Base-by-base conservation (phyloP, 2,113 vertebrate genomes). In the Cervus canadensis region DNA sequence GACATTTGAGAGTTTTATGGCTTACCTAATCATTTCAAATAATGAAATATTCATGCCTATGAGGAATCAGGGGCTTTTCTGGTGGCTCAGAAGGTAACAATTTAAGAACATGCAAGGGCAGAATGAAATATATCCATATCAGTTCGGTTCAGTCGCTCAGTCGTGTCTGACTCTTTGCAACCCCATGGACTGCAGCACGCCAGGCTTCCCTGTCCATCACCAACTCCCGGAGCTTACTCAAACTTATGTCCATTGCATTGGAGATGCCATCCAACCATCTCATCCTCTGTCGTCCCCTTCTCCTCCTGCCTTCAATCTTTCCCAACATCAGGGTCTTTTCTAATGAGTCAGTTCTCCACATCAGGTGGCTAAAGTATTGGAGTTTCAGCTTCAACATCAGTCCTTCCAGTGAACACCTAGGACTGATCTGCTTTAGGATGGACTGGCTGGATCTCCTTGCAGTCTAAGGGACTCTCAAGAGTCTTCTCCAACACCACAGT, bases 151-250 rank as follows among this genome's bases (percentile, higher is more conserved):
- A 67, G 33, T 67, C 1, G 0, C 33, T 67, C 33, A 67, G 64
- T 36, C 2, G 4, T 19, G 64, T 33, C 64, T 17, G n/a, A 10
- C 16, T 67, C 64, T 36, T 67, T 36, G 64, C 64, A 67, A 36
- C 64, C 2, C 16, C 17, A 67, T 0, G 4, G 33, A 67, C 64
- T 67, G 17, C 33, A 67, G 64, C 64, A 67, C 0, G 1, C 33
- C 64, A 67, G 64, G 33, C 33, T 67, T 67, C 33, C 64, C 64
- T 67, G 64, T n/a, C 19, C 33, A 67, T 67, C 64, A n/a, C 33
- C 33, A n/a, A 67, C 15, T 67, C 8, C 64, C 9, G 33, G 8
- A 67, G 8, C 64, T 17, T n/a, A n/a, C 17, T n/a, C 64, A 67
- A n/a, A 19, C 33, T 67, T 33, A 67, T 67, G 16, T 67, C 64